Conservation (phyloP, 2,797 vertebrate species). For the Chiroxiphia lanceolata region DNA sequence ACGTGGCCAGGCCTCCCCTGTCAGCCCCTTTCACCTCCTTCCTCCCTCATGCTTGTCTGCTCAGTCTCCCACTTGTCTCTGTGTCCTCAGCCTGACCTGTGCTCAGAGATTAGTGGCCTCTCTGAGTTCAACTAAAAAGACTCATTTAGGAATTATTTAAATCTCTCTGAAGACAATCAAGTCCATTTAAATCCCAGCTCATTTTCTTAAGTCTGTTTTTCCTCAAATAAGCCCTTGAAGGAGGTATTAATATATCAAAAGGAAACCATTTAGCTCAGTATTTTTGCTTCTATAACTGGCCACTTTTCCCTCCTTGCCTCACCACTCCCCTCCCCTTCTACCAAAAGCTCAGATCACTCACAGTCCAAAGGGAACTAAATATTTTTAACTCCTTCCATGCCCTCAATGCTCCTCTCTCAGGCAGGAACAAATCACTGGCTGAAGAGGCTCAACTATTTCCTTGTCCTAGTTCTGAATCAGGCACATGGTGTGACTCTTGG, state of each 20-base stretch:
- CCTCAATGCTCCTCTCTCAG: neutral
- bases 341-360: neutral
- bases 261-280: neutral
- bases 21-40: neutral
- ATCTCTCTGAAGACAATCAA: slow-evolving; percentile 47
- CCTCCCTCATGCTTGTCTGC: neutral
- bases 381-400: neutral
- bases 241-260: slow-evolving; percentile 47
- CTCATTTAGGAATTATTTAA: slow-evolving; percentile 42
- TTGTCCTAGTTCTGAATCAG: neutral
- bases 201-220: slow-evolving; percentile 51
- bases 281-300: neutral
- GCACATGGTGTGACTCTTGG: neutral
- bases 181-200: slow-evolving; percentile 42
- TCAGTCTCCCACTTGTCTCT: neutral
- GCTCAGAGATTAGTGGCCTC: slow-evolving; percentile 25
- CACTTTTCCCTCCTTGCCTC: neutral
- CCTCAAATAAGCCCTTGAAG: slow-evolving; percentile 38
- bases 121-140: neutral
- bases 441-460: neutral
- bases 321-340: neutral
- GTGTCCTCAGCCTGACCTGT: slow-evolving; percentile 8
- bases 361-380: neutral
- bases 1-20: neutral
- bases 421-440: neutral